Base-by-base conservation (phyloP, 2,888 invertebrate species). In the Chaetoderma sp. region DNA sequence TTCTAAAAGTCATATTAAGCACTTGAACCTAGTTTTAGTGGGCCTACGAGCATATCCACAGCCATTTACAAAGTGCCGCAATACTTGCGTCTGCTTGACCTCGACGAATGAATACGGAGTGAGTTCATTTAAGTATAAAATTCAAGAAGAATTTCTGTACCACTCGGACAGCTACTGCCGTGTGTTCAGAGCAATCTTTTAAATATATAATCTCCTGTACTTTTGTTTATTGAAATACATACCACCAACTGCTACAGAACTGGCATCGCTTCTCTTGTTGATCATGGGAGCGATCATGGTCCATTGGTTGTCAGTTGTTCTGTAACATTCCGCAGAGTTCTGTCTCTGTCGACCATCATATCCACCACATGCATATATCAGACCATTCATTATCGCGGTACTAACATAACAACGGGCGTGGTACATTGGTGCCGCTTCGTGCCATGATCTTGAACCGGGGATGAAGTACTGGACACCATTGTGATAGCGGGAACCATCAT, bases 261-360 rank as follows among this genome's bases (percentile, higher is more conserved):
- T 92, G 1, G 93, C 93, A 77, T 94, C 94, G 0, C 93, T 93
- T 10, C 94, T 88, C 77, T 91, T 90, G 65, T 77, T 71, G 88
- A 55, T 90, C 96, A 96, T 96, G 0, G 94, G 92, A 0, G 94
- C 91, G 21, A 96, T 92, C 71, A 94, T 88, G 0, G 93, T 91
- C 88, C 88, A 88, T 84, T 96, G 95, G 85, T 96, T 96, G 21
- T 91, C 92, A 63, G 89, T 89, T 45, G 92, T 92, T 86, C 94
- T 92, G 87, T 95, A 96, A 64, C 92, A 90, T 86, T 96, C 96
- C 0, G 93, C 95, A 0, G 94, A 93, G 81, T 92, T 93, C 85
- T 94, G 93, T 13, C 96, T 89, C 83, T 92, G 92, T 79, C 94
- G 92, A 0, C 88, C 87, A 70, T 88, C 87, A 68, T 82, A 87